phyloP scores from a whole-genome alignment of 2,888 invertebrate genomes.

The Onthophagus sagittarius region DNA sequence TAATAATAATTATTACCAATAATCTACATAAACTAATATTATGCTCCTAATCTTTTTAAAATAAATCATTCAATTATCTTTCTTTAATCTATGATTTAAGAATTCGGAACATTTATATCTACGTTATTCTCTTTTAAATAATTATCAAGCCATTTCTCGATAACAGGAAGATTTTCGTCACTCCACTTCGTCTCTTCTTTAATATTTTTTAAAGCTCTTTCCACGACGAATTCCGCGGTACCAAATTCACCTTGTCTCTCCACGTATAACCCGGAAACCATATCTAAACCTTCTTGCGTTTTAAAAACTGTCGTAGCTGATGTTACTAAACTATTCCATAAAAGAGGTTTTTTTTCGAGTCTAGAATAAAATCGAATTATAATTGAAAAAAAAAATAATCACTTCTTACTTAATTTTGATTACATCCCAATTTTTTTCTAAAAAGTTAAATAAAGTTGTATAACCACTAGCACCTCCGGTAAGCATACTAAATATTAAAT shows the following conservation, averaged over 20 bases:
- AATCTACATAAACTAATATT: too few species aligned
- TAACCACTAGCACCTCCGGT: constrained; percentile 69
- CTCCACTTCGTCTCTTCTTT: constrained; percentile 75
- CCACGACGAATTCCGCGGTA: constrained; percentile 68
- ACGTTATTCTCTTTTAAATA: constrained; percentile 47
- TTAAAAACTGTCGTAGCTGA: constrained; percentile 73
- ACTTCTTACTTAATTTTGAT: constrained; percentile 62
- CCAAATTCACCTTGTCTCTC: constrained; percentile 65
- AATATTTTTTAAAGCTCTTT: constrained; percentile 68
- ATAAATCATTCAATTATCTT: too few species aligned
- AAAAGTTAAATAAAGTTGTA: constrained; percentile 66
- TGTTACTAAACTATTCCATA: constrained; percentile 73
- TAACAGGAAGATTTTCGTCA: constrained; percentile 68
- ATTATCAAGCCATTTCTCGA: constrained; percentile 67
- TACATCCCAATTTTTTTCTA: constrained; percentile 65
- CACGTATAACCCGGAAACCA: constrained; percentile 63
- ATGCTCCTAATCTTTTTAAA: too few species aligned
- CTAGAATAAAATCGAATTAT: constrained; percentile 43
- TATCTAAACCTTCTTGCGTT: constrained; percentile 67
- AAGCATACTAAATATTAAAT: constrained; percentile 71
- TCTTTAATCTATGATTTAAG: too few species aligned
- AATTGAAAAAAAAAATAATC: background rate
- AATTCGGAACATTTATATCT: background rate
- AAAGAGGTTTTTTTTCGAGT: constrained; percentile 63
- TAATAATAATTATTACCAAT: too few species aligned